Base-by-base conservation (phyloP, 2,797 vertebrate genomes). In the Melanitta fusca region DNA sequence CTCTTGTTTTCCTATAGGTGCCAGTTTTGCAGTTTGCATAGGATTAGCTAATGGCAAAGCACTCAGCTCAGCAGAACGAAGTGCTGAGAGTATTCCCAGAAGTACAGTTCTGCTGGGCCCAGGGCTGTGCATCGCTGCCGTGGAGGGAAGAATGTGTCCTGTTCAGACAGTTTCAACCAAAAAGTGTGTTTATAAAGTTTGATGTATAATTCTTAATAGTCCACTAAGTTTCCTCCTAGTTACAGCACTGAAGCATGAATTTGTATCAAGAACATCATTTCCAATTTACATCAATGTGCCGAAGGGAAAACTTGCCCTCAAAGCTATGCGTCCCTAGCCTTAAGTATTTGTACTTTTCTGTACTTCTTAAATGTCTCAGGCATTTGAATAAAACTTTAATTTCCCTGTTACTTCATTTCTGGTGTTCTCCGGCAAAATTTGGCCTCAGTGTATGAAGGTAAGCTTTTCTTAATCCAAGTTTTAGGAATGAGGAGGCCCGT, bases 281-380 rank as follows among this genome's bases (percentile, higher is more conserved):
- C 90, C 28, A 36, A 28, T 89, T 87, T 82, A 9, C 22, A 30
- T 77, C 43, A 3, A 80, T n/a, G 20, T 58, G 27, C 24, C 25
- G 51, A 78, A 53, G 41, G 56, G 47, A 85, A 65, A 61, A 77
- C 43, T 73, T 82, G 12, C 13, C 28, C 32, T 80, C 64, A 54
- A 68, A 94, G 19, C 17, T 82, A 30, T 0, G 0, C 32, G 58
- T 38, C 78, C 32, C 43, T 41, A 3, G 0, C 24, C 8, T 18
- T 28, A 80, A 28, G 3, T 77, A 54, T 56, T 73, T 81, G 38
- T 85, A 21, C 24, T 62, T 66, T 93, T 32, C 3, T 86, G 38
- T 41, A 15, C 65, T 77, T 25, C 22, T 73, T 80, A 57, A 36
- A 39, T 13, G 8, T 68, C 21, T 87, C 13, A 51, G 32, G 28